Evolutionary conservation across 2,113 vertebrate genomes (phyloP).

Genomic region (Sprattus sprattus): DNA sequence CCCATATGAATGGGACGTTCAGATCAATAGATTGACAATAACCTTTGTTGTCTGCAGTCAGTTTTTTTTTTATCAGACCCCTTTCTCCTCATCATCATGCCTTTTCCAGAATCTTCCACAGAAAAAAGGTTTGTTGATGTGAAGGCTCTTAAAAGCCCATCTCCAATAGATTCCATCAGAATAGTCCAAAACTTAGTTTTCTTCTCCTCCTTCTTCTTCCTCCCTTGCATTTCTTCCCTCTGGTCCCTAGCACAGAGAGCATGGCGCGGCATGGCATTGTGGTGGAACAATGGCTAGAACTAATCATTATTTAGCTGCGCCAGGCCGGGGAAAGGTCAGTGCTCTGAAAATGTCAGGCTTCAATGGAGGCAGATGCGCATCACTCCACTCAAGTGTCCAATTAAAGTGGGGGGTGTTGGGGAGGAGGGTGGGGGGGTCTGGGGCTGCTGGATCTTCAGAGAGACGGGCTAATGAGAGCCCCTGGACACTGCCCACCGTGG

Average conservation of each 20-base stretch:
- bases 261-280: slow-evolving; percentile 75
- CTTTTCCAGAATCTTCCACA: not conserved
- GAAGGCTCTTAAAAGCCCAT: not conserved
- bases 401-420: slow-evolving; percentile 79
- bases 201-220: not conserved
- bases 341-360: slow-evolving; percentile 99
- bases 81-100: not conserved
- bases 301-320: slow-evolving; percentile 97
- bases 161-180: not conserved
- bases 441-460: slow-evolving; percentile 57
- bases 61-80: slow-evolving; percentile 71
- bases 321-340: slow-evolving; percentile 95
- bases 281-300: slow-evolving; percentile 88
- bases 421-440: slow-evolving; percentile 72
- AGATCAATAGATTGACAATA: slow-evolving; percentile 94
- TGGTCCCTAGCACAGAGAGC: slow-evolving; percentile 38
- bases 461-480: slow-evolving; percentile 64
- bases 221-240: slow-evolving; percentile 22
- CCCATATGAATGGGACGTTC: slow-evolving; percentile 95
- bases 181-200: not conserved
- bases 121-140: not conserved
- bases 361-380: slow-evolving; percentile 87
- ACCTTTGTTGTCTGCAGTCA: slow-evolving; percentile 87
- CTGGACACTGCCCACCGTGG: slow-evolving; percentile 52
- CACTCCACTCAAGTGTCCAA: slow-evolving; percentile 88